Evolutionary conservation across 2,888 invertebrate species (phyloP).

Genomic region (Brachyptera risi): DNA sequence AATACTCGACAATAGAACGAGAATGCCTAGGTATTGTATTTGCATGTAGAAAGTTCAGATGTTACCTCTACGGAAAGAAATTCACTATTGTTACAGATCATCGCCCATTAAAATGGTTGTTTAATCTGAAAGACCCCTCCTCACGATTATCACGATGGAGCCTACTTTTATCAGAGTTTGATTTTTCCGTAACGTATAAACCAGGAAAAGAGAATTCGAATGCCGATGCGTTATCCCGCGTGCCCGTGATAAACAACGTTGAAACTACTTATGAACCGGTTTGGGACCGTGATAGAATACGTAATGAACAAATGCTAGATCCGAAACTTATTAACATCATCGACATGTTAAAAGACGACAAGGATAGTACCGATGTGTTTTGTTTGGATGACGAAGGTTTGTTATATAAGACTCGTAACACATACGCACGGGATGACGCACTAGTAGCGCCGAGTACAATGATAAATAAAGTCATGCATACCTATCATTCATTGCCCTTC

Average conservation of each 20-base stretch:
- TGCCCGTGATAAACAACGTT: not conserved
- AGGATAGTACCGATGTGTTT: not conserved
- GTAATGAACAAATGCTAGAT: not conserved
- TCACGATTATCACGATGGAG: not conserved
- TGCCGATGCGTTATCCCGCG: slow-evolving; percentile 4
- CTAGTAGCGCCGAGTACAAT: not conserved
- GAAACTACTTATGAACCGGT: not conserved
- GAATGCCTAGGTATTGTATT: slow-evolving; percentile 28
- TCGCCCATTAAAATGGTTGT: slow-evolving; percentile 24
- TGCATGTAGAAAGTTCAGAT: slow-evolving; percentile 19
- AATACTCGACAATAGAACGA: slow-evolving; percentile 23
- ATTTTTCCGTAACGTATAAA: not conserved
- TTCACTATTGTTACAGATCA: slow-evolving; percentile 29
- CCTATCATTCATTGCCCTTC: not conserved
- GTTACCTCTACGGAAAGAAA: slow-evolving; percentile 25
- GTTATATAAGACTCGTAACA: not conserved
- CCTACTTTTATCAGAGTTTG: not conserved
- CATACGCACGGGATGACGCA: not conserved
- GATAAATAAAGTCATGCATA: not conserved
- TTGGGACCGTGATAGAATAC: slow-evolving; percentile 3
- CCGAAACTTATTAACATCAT: not conserved
- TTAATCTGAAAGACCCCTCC: not conserved
- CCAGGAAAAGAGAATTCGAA: not conserved
- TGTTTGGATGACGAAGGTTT: not conserved
- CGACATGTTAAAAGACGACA: not conserved